Base-by-base conservation (phyloP, 2,888 invertebrate species). In the Cantharis rustica region DNA sequence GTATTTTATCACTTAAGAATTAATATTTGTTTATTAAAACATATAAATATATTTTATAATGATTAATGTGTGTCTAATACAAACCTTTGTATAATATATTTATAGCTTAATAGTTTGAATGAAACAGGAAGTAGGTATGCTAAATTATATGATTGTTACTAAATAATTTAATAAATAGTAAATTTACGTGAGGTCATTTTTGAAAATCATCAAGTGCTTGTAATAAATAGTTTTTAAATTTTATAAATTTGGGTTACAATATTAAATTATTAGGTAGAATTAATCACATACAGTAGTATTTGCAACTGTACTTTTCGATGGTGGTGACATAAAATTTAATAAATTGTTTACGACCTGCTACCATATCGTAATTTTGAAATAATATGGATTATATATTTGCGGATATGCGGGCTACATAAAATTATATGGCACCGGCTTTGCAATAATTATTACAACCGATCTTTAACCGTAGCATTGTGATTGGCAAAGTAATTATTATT, bases 151-250 rank as follows among this genome's bases (percentile, higher is more conserved):
- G 64, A 66, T 66, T 66, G 64, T 66, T 23, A 66, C 64, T 66
- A 66, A 66, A 66, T 66, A 66, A 66, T 66, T 66, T 66, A 66
- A 66, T 66, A 66, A 20, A 66, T 66, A 66, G 23, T 66, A 66
- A 66, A 66, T 66, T 66, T 66, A 66, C 23, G 17, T 66, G 23
- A 66, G 23, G 64, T 20, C 20, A 23, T 66, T 66, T 66, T 66
- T 66, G 13, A 66, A 66, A 23, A 47, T 47, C 47, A n/a, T n/a
- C n/a, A 31, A 13, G 13, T n/a, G 47, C 47, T 47, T 47, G n/a
- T 47, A 47, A 47, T 47, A 47, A 47, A 47, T 47, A 47, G 47
- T 47, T 47, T 47, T 47, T 47, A 47, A 47, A 47, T 47, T 47
- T n/a, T 47, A 47, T 47, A 47, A 47, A 47, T n/a, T 47, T 47